Base-by-base conservation (phyloP, 2,888 invertebrate genomes). In the Sarcophaga rosellei region DNA sequence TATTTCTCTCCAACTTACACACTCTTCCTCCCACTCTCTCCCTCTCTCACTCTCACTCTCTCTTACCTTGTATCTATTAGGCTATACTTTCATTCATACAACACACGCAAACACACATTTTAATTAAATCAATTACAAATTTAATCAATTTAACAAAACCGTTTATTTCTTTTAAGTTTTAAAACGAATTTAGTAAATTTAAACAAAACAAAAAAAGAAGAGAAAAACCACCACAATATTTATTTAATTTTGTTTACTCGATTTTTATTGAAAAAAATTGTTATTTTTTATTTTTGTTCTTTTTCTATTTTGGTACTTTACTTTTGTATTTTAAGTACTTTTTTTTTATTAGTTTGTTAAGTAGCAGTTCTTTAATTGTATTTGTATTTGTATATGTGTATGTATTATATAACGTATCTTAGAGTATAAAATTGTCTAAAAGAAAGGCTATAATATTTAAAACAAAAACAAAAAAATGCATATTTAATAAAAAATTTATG, bases 121-220 rank as follows among this genome's bases (percentile, higher is more conserved):
- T 35, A 35, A 35, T 35, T 35, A 35, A 35, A 35, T 35, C 35
- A 35, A 35, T 35, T 35, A 35, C 1, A 35, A 35, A 35, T 35
- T 35, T 35, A 35, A 35, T 35, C 10, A 35, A 35, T 35, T 35
- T 35, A 35, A 35, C 35, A 35, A 35, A 35, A 35, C 8, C 35
- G 35, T 2, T 35, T 35, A 10, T 35, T 35, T 35, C 35, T 35
- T 35, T 35, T 35, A 35, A 35, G 35, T 35, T 70, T 69, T 63
- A 5, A 15, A 73, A 57, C 62, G 75, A 83, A 83, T 83, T 81
- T 83, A 86, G 81, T 3, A 57, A 85, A 81, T 68, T 76, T 79
- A 63, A 23, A 44, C 59, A 61, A 57, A 47, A 47, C 2, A 3
- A 11, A 68, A 74, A 44, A 53, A 53, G 21, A 47, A 47, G n/a